Base-by-base conservation (phyloP, 2,797 vertebrate species). In the Xenopus petersii region DNA sequence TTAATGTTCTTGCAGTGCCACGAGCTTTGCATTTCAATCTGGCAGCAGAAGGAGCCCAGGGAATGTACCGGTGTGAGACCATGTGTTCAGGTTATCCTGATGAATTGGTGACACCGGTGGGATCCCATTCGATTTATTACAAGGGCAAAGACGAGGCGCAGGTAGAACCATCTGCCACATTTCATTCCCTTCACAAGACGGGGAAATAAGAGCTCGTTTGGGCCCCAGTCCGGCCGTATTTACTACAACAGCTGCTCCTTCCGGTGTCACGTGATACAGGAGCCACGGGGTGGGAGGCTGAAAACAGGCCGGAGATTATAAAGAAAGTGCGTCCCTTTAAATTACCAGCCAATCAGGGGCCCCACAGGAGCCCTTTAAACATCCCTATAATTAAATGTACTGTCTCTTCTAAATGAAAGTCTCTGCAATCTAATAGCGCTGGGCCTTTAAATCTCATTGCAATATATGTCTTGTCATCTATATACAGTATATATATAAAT, bases 121-220 rank as follows among this genome's bases (percentile, higher is more conserved):
- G 64, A 67, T 13, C 11, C n/a, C 47, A 17, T 71, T 59, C 67
- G 63, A 77, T 77, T 67, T 66, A 77, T 77, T 54, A 71, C 64
- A 10, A 54, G 63, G 47, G 49, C 63, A 49, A 12, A 5, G 8
- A 21, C 15, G n/a, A 9, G 10, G 48, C 75, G 36, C 63, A 47
- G 58, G 63, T 62, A 11, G 12, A 54, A 47, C 69, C 75, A 71
- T 67, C 70, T 67, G 69, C 47, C 75, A 71, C 63, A 21, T 71
- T 11, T 26, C 0, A 54, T 67, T 51, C 1, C 49, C 47, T 26
- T 62, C 55, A 71, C 71, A 54, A 55, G 64, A 47, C 11, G 49
- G 49, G 49, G 12, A 51, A 51, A 15, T 67, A 56, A 17, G 21
- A 36, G 47, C 51, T 26, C 47, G 12, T 16, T 54, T 10, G 1